Percentiles rank a stretch among this genome's conserved stretches.
phyloP scores from a whole-genome alignment of 2,797 vertebrate species.

The Typhlichthys eigenmanni region DNA sequence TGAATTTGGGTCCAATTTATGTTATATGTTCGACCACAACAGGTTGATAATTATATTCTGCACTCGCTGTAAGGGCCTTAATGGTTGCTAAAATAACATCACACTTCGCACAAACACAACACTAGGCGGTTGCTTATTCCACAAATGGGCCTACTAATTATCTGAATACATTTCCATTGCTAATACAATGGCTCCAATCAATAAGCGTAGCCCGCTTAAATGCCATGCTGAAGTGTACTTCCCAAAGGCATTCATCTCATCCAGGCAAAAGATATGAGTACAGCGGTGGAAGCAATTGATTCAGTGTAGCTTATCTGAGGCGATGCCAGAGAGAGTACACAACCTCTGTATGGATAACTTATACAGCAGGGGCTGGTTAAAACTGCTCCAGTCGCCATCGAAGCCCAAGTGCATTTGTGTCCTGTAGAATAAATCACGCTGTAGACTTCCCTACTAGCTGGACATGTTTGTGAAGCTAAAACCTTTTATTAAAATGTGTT shows the following conservation, averaged over 20 bases:
- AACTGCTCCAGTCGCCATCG: slow-evolving; percentile 20
- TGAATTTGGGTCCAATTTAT: slow-evolving; percentile 68
- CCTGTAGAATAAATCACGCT: slow-evolving; percentile 60
- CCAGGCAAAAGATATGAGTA: slow-evolving; percentile 47
- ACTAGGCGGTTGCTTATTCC: slow-evolving; percentile 33
- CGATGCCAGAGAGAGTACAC: slow-evolving; percentile 50
- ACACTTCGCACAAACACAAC: slow-evolving; percentile 29
- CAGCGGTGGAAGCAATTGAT: slow-evolving; percentile 64
- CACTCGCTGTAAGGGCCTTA: slow-evolving; percentile 39
- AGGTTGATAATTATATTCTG: slow-evolving; percentile 68
- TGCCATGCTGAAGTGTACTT: slow-evolving; percentile 29
- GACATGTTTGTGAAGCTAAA: slow-evolving; percentile 26
- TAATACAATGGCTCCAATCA: slow-evolving; percentile 63
- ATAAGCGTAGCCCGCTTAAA: slow-evolving; percentile 46
- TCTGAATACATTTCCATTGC: slow-evolving; percentile 67
- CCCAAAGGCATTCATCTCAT: slow-evolving; percentile 62
- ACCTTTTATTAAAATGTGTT: slow-evolving; percentile 34
- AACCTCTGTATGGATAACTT: slow-evolving; percentile 28
- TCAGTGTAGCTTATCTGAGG: slow-evolving; percentile 53
- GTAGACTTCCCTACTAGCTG: slow-evolving; percentile 45
- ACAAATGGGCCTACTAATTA: slow-evolving; percentile 65
- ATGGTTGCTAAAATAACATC: slow-evolving; percentile 1
- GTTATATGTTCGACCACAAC: slow-evolving; percentile 61
- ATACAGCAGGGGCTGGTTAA: slow-evolving; percentile 41
- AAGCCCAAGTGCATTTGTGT: slow-evolving; percentile 23